phyloP scores from a whole-genome alignment of 2,888 invertebrate genomes.

The Brenthis daphne region DNA sequence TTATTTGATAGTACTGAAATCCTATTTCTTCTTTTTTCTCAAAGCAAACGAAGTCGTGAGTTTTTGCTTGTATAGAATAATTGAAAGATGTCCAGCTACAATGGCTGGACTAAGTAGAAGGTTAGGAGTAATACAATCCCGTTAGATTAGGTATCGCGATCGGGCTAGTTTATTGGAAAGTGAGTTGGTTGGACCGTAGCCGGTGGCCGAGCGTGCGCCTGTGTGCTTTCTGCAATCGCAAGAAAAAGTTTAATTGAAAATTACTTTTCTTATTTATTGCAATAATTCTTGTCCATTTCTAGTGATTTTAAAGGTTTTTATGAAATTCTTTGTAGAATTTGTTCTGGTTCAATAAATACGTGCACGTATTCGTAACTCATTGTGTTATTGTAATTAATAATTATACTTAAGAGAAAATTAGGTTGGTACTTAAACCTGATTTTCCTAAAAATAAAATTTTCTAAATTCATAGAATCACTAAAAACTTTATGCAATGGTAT shows the following conservation, averaged over 20 bases:
- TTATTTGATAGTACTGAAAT: too few relatives aligned
- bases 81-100: constrained; percentile 50
- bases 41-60: too few relatives aligned
- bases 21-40: too few relatives aligned
- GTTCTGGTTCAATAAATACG: too few relatives aligned
- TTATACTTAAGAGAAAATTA: too few relatives aligned
- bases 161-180: constrained; percentile 77
- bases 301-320: constrained; percentile 1
- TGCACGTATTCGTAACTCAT: too few relatives aligned
- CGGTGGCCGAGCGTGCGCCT: constrained; percentile 54
- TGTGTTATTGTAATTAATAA: too few relatives aligned
- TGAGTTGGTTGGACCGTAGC: constrained; percentile 67
- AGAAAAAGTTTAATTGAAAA: constrained; percentile 47
- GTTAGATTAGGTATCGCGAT: constrained; percentile 75
- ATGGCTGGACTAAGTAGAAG: constrained; percentile 55
- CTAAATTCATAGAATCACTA: too few relatives aligned
- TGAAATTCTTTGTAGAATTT: not conserved
- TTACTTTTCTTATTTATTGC: constrained; percentile 3
- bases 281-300: constrained; percentile 4
- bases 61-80: constrained; percentile 19
- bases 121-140: constrained; percentile 68
- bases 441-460: too few relatives aligned
- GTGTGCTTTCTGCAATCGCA: constrained; percentile 52
- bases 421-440: too few relatives aligned
- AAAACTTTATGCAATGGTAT: too few relatives aligned